A percentile compares a stretch with the other conserved stretches of the same genome.
phyloP scores from a whole-genome alignment of 1,140 invertebrate genomes.

The Stenopsyche tienmushanensis region DNA sequence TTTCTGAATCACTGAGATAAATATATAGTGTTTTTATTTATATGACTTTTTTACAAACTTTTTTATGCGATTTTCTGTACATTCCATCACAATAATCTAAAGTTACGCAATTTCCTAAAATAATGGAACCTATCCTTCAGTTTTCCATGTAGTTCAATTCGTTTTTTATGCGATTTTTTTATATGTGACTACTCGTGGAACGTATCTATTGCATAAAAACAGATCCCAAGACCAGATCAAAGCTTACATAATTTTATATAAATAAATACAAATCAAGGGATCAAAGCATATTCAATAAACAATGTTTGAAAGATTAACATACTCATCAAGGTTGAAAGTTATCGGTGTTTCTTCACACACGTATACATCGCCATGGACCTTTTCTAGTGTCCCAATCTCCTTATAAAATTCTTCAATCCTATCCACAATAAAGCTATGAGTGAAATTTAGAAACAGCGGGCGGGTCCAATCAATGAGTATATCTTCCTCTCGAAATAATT shows the following conservation, averaged over 20 bases:
- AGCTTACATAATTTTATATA: background rate
- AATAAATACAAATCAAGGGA: background rate
- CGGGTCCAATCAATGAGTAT: constrained; percentile 73
- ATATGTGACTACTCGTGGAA: too few relatives aligned
- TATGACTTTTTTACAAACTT: too few relatives aligned
- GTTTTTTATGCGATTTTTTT: too few relatives aligned
- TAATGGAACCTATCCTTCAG: too few relatives aligned
- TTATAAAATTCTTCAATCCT: constrained; percentile 65
- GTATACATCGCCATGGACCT: constrained; percentile 75
- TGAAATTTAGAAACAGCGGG: constrained; percentile 81
- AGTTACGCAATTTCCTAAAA: too few relatives aligned
- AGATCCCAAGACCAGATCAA: background rate
- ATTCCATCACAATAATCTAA: too few relatives aligned
- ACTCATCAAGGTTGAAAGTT: constrained; percentile 58
- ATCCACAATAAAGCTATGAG: constrained; percentile 73
- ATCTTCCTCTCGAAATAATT: constrained; percentile 70
- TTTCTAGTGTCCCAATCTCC: constrained; percentile 66
- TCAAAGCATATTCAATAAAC: too few relatives aligned
- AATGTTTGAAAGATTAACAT: constrained; percentile 40
- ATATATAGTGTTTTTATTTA: too few relatives aligned
- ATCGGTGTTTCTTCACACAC: constrained; percentile 62
- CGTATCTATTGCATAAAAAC: too few relatives aligned
- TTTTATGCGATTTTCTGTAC: too few relatives aligned
- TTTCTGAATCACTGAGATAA: too few relatives aligned
- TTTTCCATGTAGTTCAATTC: too few relatives aligned